Base-by-base conservation (phyloP, 2,113 vertebrate genomes). In the Nothobranchius furzeri region DNA sequence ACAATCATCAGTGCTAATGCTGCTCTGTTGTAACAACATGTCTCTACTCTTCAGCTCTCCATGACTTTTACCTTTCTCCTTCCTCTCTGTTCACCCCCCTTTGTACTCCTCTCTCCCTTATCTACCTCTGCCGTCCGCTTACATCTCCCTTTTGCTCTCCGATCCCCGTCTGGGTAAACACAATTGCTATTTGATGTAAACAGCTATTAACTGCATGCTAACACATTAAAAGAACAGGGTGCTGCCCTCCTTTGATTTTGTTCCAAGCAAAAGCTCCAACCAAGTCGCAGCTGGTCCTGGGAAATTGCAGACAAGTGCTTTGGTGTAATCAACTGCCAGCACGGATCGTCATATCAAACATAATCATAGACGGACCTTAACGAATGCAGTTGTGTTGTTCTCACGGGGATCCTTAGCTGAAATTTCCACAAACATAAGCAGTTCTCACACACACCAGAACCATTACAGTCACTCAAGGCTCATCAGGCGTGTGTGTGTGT, bases 201-300 rank as follows among this genome's bases (percentile, higher is more conserved):
- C 79, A 88, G 76, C 82, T 75, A 68, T 75, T 67, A 72, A 82
- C 49, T 62, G 67, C 81, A 85, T 81, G 73, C 81, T 79, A 83
- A 78, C 75, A 68, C 74, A 76, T 75, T 52, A 71, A 60, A 60
- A 48, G 60, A 68, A 51, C 50, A 62, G 56, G 17, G 61, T 47
- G 57, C 69, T 71, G 60, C 67, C 40, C 49, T 67, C 71, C 70
- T 65, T 55, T 58, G 50, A 59, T 81, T 86, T 45, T 68, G 56
- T 61, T 47, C 10, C 51, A 48, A 54, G 75, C 25, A 20, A 57
- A 49, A 75, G 37, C 30, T 17, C 62, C 68, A 30, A 8, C 61
- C 3, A 73, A 52, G 53, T 57, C 58, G 52, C 62, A 35, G 64
- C 52, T 71, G 17, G 20, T 70, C 55, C 60, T 1, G 47, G 67